phyloP scores from a whole-genome alignment of 2,888 invertebrate species.

The Platycnemis pennipes region DNA sequence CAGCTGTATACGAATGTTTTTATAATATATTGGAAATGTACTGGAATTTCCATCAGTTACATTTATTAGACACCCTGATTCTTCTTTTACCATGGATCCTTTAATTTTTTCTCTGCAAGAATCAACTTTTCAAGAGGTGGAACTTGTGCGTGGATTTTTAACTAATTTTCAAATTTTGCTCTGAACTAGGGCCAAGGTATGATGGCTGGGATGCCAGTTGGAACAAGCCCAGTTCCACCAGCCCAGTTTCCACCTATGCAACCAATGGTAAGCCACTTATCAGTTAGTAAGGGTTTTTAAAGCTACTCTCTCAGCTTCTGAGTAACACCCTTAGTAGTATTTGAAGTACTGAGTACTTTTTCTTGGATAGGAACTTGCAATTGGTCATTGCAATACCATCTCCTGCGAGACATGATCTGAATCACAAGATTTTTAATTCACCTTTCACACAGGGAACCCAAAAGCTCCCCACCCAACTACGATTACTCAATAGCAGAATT shows the following conservation, averaged over 20 bases:
- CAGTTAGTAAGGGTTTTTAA: neutral
- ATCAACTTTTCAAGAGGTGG: slow-evolving; percentile 71
- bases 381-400: neutral
- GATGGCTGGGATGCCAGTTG: slow-evolving; percentile 72
- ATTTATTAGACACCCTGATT: neutral
- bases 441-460: neutral
- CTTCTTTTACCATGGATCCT: neutral
- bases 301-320: neutral
- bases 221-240: slow-evolving; percentile 73
- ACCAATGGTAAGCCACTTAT: slow-evolving; percentile 76
- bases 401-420: neutral
- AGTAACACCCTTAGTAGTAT: neutral
- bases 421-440: neutral
- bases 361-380: neutral
- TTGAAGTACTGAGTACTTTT: neutral
- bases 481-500: too few relatives aligned
- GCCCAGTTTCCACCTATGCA: slow-evolving; percentile 77
- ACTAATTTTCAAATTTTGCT: slow-evolving; percentile 20
- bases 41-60: too few relatives aligned
- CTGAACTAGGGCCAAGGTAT: slow-evolving; percentile 76
- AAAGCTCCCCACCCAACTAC: neutral
- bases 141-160: neutral
- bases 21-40: too few relatives aligned
- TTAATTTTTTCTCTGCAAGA: neutral
- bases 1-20: too few relatives aligned